Conservation (phyloP, 2,113 vertebrate genomes). For the Arvicanthis niloticus region DNA sequence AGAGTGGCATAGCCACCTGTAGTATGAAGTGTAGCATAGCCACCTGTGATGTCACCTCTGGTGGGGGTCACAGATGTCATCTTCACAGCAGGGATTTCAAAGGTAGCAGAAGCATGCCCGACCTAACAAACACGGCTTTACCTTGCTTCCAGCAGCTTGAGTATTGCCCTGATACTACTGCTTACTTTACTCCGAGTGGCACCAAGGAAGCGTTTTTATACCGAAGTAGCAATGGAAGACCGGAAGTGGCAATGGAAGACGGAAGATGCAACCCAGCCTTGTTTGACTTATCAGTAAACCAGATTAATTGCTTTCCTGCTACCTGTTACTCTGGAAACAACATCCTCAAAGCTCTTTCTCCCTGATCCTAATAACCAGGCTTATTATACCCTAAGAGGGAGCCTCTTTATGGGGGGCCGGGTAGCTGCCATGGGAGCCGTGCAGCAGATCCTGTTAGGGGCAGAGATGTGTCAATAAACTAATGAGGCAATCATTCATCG, state of each 20-base stretch:
- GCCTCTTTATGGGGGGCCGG: not conserved
- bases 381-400: conserved; percentile 29
- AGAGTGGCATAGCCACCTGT: no score
- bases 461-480: not conserved
- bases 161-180: not conserved
- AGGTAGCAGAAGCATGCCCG: not conserved
- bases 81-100: not conserved
- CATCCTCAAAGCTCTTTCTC: not conserved
- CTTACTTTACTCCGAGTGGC: not conserved
- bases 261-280: not conserved
- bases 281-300: not conserved
- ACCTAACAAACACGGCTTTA: not conserved
- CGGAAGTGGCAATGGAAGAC: not conserved
- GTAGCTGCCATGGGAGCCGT: not conserved
- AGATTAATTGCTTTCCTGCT: not conserved
- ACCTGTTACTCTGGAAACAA: not conserved
- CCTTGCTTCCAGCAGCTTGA: not conserved
- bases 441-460: not conserved
- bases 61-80: not conserved
- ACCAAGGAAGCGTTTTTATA: conserved; percentile 9
- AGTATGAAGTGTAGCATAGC: not conserved
- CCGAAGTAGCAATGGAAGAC: not conserved
- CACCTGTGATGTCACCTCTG: not conserved
- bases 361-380: conserved; percentile 11
- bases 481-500: conserved; percentile 10